Evolutionary conservation across 2,797 vertebrate species (phyloP).

Genomic region (Monodelphis domestica): DNA sequence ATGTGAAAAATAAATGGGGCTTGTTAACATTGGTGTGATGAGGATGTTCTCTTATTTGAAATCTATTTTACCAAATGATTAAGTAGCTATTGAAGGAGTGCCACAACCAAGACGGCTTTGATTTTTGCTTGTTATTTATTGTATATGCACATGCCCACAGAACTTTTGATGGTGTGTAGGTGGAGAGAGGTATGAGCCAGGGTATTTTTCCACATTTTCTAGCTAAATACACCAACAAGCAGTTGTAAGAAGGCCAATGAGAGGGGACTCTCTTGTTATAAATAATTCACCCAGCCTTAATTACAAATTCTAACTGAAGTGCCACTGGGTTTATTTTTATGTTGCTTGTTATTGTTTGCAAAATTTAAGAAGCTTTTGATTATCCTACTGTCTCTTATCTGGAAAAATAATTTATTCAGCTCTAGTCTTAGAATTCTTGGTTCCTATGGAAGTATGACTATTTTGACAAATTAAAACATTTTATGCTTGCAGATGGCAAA

Average conservation of each 20-base stretch:
- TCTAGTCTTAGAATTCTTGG: background rate
- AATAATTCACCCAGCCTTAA: constrained; percentile 79
- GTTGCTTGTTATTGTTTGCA: constrained; percentile 52
- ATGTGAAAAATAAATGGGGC: constrained; percentile 16
- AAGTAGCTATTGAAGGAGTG: constrained; percentile 43
- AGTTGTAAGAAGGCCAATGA: constrained; percentile 33
- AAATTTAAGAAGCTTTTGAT: constrained; percentile 50
- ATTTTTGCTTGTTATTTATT: background rate
- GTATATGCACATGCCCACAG: background rate
- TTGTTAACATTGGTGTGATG: constrained; percentile 59
- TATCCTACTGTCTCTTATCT: constrained; percentile 4
- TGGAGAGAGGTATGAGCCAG: constrained; percentile 16
- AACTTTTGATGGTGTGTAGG: constrained; percentile 8
- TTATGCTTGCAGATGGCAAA: background rate
- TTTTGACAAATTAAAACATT: background rate
- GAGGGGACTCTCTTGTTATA: constrained; percentile 61
- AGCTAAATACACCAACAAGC: constrained; percentile 51
- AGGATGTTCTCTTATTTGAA: constrained; percentile 58
- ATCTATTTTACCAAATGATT: constrained; percentile 70
- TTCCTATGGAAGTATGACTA: background rate
- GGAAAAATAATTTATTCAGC: constrained; percentile 1
- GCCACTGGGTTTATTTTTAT: background rate
- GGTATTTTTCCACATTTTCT: constrained; percentile 37
- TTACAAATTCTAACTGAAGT: constrained; percentile 73
- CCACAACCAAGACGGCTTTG: constrained; percentile 27